Base-by-base conservation (phyloP, 2,797 vertebrate species). In the Chlorospingus flavigularis region DNA sequence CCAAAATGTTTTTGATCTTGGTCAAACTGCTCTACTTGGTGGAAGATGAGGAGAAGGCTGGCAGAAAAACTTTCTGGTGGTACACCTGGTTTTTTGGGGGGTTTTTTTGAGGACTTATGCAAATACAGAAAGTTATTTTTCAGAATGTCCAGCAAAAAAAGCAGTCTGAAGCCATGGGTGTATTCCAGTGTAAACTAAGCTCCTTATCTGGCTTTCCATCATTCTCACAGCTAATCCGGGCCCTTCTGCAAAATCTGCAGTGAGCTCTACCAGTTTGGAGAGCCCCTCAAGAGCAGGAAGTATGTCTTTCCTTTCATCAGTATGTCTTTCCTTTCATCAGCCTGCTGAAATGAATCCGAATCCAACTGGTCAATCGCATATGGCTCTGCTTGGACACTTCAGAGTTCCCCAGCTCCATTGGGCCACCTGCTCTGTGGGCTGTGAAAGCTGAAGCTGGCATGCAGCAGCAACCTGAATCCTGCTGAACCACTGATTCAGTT, bases 61-160 rank as follows among this genome's bases (percentile, higher is more conserved):
- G 5, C n/a, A 79, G 73, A 39, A 87, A 68, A 30, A 4, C 4
- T 54, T 73, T 50, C 25, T 53, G 8, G 17, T 28, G 6, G 2
- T 70, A 15, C 0, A 2, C 5, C 3, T 11, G 1, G 14, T 80
- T 48, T 30, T 54, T 9, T 8, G 40, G 8, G 35, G 35, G 21
- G 3, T 4, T 8, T 28, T 83, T 57, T 30, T 43, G 45, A 67
- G 11, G 6, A 18, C 9, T 35, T 39, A 74, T 31, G 9, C 10
- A 35, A 18, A 40, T 68, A 73, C 10, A 66, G 23, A 73, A 60
- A 66, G 11, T 8, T 72, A 11, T 62, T 84, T 89, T 91, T 53
- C 51, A 70, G 45, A 88, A 26, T 66, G 78, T 70, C 26, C 31
- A 66, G 23, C 2, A 81, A 51, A 63, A 5, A 86, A 77, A 73